Conservation (phyloP, 1,140 invertebrate genomes). For the Orius insidiosus region DNA sequence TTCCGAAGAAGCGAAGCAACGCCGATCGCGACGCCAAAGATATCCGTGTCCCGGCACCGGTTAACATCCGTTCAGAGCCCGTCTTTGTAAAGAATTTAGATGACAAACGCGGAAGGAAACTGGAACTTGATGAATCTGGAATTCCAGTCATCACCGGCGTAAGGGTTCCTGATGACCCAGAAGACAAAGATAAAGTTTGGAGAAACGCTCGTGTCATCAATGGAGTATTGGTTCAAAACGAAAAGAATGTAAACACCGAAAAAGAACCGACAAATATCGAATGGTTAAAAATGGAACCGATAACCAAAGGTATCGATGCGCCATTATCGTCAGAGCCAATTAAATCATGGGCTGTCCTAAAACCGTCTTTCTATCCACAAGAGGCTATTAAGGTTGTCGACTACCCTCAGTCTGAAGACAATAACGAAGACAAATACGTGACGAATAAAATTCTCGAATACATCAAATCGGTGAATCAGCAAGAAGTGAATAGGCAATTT, state of each 20-base stretch:
- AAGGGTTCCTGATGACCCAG: slow-evolving; percentile 62
- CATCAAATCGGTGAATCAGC: slow-evolving; percentile 42
- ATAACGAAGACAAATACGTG: slow-evolving; percentile 15
- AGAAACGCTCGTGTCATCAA: slow-evolving; percentile 73
- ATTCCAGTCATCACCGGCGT: slow-evolving; percentile 63
- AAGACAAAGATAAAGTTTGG: slow-evolving; percentile 57
- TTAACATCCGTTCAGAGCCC: slow-evolving; percentile 40
- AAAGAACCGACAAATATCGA: slow-evolving; percentile 4
- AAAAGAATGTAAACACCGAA: slow-evolving; percentile 12
- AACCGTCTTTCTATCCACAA: not conserved
- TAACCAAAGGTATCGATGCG: not conserved
- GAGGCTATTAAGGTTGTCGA: not conserved
- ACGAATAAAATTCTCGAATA: slow-evolving; percentile 31
- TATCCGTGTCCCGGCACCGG: slow-evolving; percentile 38
- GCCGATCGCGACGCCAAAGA: not conserved
- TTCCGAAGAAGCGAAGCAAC: not conserved
- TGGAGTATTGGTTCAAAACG: slow-evolving; percentile 36
- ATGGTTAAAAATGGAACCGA: slow-evolving; percentile 18
- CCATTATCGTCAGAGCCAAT: not conserved
- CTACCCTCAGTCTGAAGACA: not conserved
- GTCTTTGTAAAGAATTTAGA: slow-evolving; percentile 36
- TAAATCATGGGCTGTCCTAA: not conserved
- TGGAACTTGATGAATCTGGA: slow-evolving; percentile 31
- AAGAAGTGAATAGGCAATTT: slow-evolving; percentile 30
- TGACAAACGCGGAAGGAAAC: slow-evolving; percentile 31